Evolutionary conservation across 2,888 invertebrate genomes (phyloP).

Genomic region (Acanthoscelides obtectus): DNA sequence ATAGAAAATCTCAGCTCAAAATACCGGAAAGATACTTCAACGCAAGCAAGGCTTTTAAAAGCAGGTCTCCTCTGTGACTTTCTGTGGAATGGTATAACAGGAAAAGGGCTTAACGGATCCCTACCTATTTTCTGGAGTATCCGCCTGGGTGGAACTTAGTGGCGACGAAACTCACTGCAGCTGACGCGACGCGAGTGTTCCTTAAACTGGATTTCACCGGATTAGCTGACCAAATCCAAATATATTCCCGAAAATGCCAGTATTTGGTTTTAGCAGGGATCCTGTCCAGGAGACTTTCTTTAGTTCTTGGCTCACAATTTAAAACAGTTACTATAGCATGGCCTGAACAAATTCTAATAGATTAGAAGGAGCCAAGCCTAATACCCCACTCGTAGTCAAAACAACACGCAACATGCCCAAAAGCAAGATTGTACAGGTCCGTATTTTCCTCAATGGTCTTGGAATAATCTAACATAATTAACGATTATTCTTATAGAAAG

Average conservation of each 20-base stretch:
- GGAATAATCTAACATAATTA: too few species aligned
- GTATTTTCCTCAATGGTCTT: too few species aligned
- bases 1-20: background rate
- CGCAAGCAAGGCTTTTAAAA: background rate
- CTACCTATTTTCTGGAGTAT: background rate
- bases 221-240: background rate
- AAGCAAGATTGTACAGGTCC: too few species aligned
- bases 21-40: background rate
- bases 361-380: too few species aligned
- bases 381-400: too few species aligned
- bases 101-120: background rate
- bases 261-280: too few species aligned
- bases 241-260: background rate
- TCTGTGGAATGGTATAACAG: background rate
- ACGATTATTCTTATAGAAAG: too few species aligned
- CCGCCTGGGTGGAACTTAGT: background rate
- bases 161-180: background rate
- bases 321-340: too few species aligned
- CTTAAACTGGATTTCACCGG: background rate
- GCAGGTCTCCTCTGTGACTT: background rate
- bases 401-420: too few species aligned
- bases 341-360: too few species aligned
- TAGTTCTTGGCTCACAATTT: too few species aligned
- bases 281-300: too few species aligned
- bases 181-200: background rate